These are phyloP conservation scores for Cyclophora albipunctata DNA, from an alignment of 2,888 invertebrate genomes.

Conservation along the genomic window DNA sequence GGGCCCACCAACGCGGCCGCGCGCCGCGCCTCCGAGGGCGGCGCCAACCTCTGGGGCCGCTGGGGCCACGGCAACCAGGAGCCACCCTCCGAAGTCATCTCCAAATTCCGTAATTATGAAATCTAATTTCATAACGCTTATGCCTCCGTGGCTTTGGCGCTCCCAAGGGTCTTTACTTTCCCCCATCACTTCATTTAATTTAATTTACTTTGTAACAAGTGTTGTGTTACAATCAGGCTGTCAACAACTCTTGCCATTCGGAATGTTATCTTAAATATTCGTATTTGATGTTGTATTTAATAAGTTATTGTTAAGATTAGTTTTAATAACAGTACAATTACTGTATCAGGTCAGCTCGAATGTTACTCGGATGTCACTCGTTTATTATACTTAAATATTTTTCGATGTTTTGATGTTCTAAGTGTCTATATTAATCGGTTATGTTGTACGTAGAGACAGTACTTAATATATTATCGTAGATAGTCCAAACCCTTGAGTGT, in stretches of 20 bases:
- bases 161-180: constrained; percentile 11
- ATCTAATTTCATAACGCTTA: constrained; percentile 76
- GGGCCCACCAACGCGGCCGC: constrained; percentile 67
- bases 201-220: constrained; percentile 33
- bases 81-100: constrained; percentile 86
- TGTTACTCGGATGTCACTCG: constrained; percentile 67
- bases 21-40: constrained; percentile 89
- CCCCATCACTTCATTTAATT: constrained; percentile 13
- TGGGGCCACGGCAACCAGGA: constrained; percentile 82
- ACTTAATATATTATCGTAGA: constrained; percentile 34
- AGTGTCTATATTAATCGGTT: constrained; percentile 38
- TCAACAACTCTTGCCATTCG: constrained; percentile 39
- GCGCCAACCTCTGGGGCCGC: constrained; percentile 82
- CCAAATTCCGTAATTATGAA: constrained; percentile 93
- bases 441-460: constrained; percentile 36
- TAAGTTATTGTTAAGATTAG: constrained; percentile 39
- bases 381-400: constrained; percentile 31
- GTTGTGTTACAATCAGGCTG: constrained; percentile 42
- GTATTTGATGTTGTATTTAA: constrained; percentile 28
- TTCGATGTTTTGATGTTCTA: constrained; percentile 51
- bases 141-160: constrained; percentile 12
- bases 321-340: constrained; percentile 55
- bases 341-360: constrained; percentile 74
- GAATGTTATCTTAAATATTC: constrained; percentile 21
- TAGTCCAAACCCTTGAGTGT: constrained; percentile 40